A percentile compares a stretch with the other conserved stretches of the same genome.
Evolutionary conservation across 2,888 invertebrate species (phyloP).

Genomic region (Epinotia nisella): DNA sequence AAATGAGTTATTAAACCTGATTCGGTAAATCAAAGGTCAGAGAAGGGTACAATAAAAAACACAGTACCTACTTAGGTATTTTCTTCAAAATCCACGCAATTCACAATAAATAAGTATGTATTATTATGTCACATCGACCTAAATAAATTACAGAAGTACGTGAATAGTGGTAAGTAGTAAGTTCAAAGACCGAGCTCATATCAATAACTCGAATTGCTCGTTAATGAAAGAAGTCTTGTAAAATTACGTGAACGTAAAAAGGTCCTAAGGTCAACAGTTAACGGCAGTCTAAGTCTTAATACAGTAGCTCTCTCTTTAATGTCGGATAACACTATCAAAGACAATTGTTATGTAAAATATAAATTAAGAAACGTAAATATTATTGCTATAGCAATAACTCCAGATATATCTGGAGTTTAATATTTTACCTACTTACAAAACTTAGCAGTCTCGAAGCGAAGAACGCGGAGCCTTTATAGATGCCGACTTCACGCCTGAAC

Average conservation of each 20-base stretch:
- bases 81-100: not conserved
- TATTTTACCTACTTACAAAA: slow-evolving; percentile 72
- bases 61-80: not conserved
- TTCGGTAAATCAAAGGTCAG: no score
- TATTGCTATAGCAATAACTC: no score
- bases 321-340: not conserved
- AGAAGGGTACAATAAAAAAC: no score
- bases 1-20: no score
- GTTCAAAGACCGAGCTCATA: slow-evolving; percentile 1
- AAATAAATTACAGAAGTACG: no score
- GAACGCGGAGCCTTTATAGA: slow-evolving; percentile 77
- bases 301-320: slow-evolving; percentile 9
- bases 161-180: not conserved
- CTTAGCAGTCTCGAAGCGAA: slow-evolving; percentile 68
- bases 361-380: not conserved
- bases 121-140: not conserved
- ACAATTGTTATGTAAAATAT: slow-evolving; percentile 2
- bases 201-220: not conserved
- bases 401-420: no score
- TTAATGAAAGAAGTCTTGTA: slow-evolving; percentile 8
- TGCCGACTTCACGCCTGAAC: slow-evolving; percentile 74
- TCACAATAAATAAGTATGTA: not conserved
- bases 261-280: slow-evolving; percentile 18
- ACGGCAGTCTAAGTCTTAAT: slow-evolving; percentile 10
- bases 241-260: not conserved